These are phyloP conservation scores for Vireo altiloquus DNA, from an alignment of 2,113 vertebrate genomes.

Conservation along the genomic window DNA sequence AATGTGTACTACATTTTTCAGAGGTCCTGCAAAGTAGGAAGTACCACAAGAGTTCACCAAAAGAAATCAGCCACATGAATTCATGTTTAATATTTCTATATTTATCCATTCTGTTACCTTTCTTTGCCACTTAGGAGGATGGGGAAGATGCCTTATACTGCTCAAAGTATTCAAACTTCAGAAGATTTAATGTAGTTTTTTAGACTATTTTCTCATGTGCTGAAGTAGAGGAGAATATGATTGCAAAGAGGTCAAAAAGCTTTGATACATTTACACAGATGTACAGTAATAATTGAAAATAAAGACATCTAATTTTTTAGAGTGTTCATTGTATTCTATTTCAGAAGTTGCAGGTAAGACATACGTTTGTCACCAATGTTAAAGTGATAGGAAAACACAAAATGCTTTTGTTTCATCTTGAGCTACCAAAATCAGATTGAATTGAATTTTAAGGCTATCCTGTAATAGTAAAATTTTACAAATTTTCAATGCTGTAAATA, in stretches of 20 bases:
- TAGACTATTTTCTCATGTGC: neutral
- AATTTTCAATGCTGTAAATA: neutral
- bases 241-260: neutral
- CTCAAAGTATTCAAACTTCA: neutral
- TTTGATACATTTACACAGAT: neutral
- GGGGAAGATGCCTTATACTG: neutral
- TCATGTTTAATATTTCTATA: neutral
- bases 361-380: neutral
- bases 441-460: neutral
- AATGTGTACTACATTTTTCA: neutral
- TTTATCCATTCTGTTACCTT: neutral
- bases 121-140: neutral
- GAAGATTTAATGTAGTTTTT: neutral
- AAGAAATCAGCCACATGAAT: neutral
- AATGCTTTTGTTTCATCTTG: neutral
- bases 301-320: neutral
- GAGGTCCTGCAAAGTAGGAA: neutral
- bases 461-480: neutral
- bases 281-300: neutral
- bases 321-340: neutral
- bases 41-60: neutral
- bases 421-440: neutral
- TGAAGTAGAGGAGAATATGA: neutral
- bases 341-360: neutral
- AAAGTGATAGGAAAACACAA: neutral